Conservation (phyloP, 92 coral and sea anemone genomes). For the Nematostella vectensis region DNA sequence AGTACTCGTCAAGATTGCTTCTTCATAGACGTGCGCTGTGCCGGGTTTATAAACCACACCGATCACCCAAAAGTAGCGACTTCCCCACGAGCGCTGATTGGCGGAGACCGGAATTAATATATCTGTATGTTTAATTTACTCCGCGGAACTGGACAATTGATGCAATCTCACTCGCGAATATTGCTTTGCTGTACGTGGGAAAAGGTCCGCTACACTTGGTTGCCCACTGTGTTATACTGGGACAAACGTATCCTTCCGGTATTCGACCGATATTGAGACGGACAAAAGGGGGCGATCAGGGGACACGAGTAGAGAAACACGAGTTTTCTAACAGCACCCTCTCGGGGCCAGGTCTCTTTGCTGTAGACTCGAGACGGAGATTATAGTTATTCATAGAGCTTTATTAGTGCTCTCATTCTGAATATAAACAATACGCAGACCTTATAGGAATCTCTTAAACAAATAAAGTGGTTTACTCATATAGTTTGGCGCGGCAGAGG, state of each 20-base stretch:
- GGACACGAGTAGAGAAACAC: no score
- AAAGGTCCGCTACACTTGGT: constrained; percentile 19
- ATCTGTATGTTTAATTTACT: constrained; percentile 53
- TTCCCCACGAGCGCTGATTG: constrained; percentile 39
- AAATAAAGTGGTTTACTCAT: constrained; percentile 36
- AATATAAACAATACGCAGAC: constrained; percentile 33
- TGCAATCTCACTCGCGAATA: constrained; percentile 22
- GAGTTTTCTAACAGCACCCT: no score
- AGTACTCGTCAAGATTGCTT: not conserved
- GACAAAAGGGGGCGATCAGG: no score
- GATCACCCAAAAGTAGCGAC: constrained; percentile 39
- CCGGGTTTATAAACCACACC: constrained; percentile 39
- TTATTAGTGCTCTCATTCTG: constrained; percentile 12
- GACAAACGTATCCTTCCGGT: constrained; percentile 28
- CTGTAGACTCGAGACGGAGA: no score
- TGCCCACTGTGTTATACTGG: constrained; percentile 16
- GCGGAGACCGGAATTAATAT: constrained; percentile 49
- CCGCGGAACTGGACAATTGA: constrained; percentile 58
- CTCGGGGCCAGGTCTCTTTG: no score
- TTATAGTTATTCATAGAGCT: not conserved
- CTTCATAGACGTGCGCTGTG: constrained; percentile 10
- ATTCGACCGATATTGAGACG: no score
- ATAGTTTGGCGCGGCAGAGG: constrained; percentile 40
- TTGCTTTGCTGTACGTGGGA: constrained; percentile 35
- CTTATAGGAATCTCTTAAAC: constrained; percentile 46